A percentile compares a stretch with the other conserved stretches of the same genome.
Conservation (phyloP, 1,140 invertebrate genomes). For the Heliconius melpomene region DNA sequence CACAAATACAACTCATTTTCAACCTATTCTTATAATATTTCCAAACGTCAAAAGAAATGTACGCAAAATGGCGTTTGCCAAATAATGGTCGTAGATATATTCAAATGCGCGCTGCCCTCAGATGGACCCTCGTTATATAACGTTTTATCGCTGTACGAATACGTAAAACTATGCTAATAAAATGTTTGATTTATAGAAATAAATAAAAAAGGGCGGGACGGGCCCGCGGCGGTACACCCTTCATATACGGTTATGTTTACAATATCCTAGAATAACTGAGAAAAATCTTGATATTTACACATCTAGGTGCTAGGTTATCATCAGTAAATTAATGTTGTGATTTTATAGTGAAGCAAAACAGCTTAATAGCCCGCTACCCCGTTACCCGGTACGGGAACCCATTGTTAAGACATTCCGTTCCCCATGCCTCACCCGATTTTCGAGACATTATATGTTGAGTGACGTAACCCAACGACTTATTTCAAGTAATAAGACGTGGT, state of each 20-base stretch:
- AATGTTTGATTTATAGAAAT: slow-evolving; percentile 28
- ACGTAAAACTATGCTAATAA: slow-evolving; percentile 33
- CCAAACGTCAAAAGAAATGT: not conserved
- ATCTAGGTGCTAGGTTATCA: too few species aligned
- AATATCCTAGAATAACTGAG: not conserved
- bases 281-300: not conserved
- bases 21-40: not conserved
- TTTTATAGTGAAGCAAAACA: not conserved
- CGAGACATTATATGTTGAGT: too few species aligned
- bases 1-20: not conserved
- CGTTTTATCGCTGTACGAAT: slow-evolving; percentile 19
- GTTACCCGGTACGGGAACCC: too few species aligned
- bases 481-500: too few species aligned
- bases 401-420: too few species aligned
- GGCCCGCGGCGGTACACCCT: slow-evolving; percentile 4
- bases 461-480: too few species aligned
- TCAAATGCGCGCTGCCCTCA: not conserved
- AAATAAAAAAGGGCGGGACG: slow-evolving; percentile 16
- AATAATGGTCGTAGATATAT: not conserved
- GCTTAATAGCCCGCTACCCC: too few species aligned
- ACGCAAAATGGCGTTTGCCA: not conserved
- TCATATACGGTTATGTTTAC: not conserved
- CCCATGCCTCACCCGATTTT: too few species aligned
- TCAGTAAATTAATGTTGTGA: too few species aligned
- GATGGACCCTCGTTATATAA: slow-evolving; percentile 16